Base-by-base conservation (phyloP, 2,113 vertebrate species). In the Turdus rufiventris region DNA sequence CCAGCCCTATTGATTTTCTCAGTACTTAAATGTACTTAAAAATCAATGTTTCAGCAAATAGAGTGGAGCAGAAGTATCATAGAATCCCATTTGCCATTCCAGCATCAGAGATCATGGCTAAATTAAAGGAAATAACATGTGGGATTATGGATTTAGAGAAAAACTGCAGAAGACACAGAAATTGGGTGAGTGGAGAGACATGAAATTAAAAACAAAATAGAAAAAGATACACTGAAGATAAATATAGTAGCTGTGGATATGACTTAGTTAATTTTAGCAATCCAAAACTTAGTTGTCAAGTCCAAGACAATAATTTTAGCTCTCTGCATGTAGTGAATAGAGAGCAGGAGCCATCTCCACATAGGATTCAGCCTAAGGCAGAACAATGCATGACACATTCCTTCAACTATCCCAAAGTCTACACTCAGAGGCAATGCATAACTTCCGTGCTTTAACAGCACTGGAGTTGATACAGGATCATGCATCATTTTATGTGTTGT, bases 31-130 rank as follows among this genome's bases (percentile, higher is more conserved):
- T 68, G 50, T 38, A 38, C 34, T 88, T 58, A 60, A 72, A 89
- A 94, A 95, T 90, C 92, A 94, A 75, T 76, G 48, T 83, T 84
- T 88, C 68, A 90, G 82, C 48, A 87, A 93, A 86, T 34, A 86
- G 72, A 93, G 71, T 53, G 18, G 10, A 75, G 42, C 33, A 82
- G 29, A 88, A 85, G 57, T 33, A 91, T 50, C n/a, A 26, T 0
- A 71, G 74, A 91, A 76, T 67, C 31, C n/a, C 18, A 47, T 66
- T 81, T 92, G 36, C 42, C 47, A 87, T 71, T 76, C 42, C 58
- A 85, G 50, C 51, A 42, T 38, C 54, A 54, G 77, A 85, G 25
- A 73, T 62, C 70, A n/a, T 14, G 21, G 60, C 43, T 83, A 94
- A 87, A 70, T 85, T 72, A 87, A 86, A 88, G 58, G 43, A 89